phyloP scores from a whole-genome alignment of 1,140 invertebrate species.

The Lepidurus arcticus region DNA sequence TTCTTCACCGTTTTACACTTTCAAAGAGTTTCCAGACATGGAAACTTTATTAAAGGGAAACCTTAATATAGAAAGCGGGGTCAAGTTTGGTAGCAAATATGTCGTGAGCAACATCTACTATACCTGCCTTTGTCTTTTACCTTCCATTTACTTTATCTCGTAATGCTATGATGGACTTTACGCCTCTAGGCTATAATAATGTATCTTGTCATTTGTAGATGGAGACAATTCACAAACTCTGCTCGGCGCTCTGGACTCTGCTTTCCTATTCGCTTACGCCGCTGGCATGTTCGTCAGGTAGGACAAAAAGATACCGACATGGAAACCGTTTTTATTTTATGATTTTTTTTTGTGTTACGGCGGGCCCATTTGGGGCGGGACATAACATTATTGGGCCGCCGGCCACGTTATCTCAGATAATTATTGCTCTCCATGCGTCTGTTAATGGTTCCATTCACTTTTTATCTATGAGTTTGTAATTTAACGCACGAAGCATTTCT shows the following conservation, averaged over 20 bases:
- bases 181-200: conserved; percentile 29
- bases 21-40: no score
- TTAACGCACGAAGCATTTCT: no score
- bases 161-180: not conserved
- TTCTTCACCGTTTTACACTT: no score
- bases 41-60: no score
- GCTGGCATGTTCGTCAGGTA: conserved; percentile 86
- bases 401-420: no score
- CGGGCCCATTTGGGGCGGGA: no score
- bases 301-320: not conserved
- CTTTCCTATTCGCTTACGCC: conserved; percentile 90
- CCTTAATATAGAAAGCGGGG: no score
- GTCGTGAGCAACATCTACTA: not conserved
- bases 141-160: not conserved
- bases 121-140: not conserved
- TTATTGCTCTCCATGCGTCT: no score
- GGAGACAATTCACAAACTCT: conserved; percentile 67
- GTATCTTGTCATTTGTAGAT: conserved; percentile 56
- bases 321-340: conserved; percentile 31
- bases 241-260: conserved; percentile 80
- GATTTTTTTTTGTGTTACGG: conserved; percentile 35
- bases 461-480: no score
- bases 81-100: not conserved
- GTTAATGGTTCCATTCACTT: no score
- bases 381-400: no score